Evolutionary conservation across 2,113 vertebrate species (phyloP), one percentile per base, ranked within the genome.

Genomic region (Takifugu flavidus): DNA sequence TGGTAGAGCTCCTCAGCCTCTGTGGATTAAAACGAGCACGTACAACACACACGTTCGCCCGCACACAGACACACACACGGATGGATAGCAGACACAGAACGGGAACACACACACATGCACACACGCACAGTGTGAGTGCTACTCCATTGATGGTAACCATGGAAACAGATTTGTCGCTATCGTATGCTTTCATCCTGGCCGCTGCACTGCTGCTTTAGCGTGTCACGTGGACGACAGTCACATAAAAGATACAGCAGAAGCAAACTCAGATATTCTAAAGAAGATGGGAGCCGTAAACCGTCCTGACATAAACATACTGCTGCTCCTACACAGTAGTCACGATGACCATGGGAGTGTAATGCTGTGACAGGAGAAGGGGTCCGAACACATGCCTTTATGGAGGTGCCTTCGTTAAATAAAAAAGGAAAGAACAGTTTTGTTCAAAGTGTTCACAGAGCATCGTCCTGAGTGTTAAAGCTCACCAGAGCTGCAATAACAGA

Each of bases 1-100:
- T 98, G 95, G 91, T 98, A 98, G 72, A 98, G 91, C 87, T 98
- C 94, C 85, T 98, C 96, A 0, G 96, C 96, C 89, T 98, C 96
- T 98, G 94, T 77, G 91, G 89, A 89, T 76, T 73, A 59, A 79
- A 68, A 79, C 66, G 71, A 70, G 77, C 56, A 39, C 25, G 75
- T 53, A 51, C 13, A 47, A 53, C 65, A 59, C 71, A 67, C 46
- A 49, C 61, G 47, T 55, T 60, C 65, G 49, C 70, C 62, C 53
- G 49, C 58, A 63, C 25, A 60, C 34, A 62, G 6, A 57, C 65
- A 59, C 12, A 25, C 2, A 70, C 51, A 74, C 60, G 39, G 20
- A 26, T 50, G 25, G 26, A 50, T 25, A 26, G 11, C 28, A 58
- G 29, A 53, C 53, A 72, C 49, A 62, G 49, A 39, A 39, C 34